Evolutionary conservation across 1,140 invertebrate genomes (phyloP), one percentile per base, ranked within the genome.

Genomic region (Aporrectodea caliginosa): DNA sequence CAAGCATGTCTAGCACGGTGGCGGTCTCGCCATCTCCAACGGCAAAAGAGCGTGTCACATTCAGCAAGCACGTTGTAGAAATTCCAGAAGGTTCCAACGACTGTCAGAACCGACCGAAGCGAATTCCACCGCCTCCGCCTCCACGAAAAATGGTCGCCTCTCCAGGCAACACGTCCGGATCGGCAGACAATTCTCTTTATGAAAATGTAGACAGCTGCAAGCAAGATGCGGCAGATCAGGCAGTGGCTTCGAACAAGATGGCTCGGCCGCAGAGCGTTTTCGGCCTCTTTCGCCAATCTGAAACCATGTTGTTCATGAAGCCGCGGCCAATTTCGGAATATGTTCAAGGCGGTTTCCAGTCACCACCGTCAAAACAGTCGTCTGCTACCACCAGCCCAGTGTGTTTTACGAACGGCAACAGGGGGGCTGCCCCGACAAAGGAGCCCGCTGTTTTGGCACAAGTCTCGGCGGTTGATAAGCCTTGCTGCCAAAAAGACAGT

Each of bases 31-130:
- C n/a, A n/a, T n/a, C n/a, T n/a, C n/a, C 31, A 27, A 6, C 74
- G 31, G 14, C 14, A 27, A 75, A 75, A n/a, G 35, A 16, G 31
- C 74, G 43, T 35, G 74, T 75, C 31, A 75, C 74, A 29, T 75
- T 75, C 74, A 75, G 74, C 74, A 16, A 27, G 1, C 29, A 32
- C 74, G 74, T 75, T 34, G 35, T 34, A 16, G 74, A 75, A 35
- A 75, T n/a, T n/a, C n/a, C n/a, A n/a, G n/a, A n/a, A n/a, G n/a
- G n/a, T n/a, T n/a, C n/a, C n/a, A n/a, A n/a, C n/a, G n/a, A n/a
- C n/a, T n/a, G n/a, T n/a, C n/a, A n/a, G n/a, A n/a, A n/a, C n/a
- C n/a, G n/a, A n/a, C n/a, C n/a, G n/a, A n/a, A n/a, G n/a, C n/a
- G n/a, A n/a, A n/a, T 58, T 58, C 43, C 22, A 22, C 43, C 43